Conservation (phyloP, 2,113 vertebrate genomes). For the Lepus timidus region DNA sequence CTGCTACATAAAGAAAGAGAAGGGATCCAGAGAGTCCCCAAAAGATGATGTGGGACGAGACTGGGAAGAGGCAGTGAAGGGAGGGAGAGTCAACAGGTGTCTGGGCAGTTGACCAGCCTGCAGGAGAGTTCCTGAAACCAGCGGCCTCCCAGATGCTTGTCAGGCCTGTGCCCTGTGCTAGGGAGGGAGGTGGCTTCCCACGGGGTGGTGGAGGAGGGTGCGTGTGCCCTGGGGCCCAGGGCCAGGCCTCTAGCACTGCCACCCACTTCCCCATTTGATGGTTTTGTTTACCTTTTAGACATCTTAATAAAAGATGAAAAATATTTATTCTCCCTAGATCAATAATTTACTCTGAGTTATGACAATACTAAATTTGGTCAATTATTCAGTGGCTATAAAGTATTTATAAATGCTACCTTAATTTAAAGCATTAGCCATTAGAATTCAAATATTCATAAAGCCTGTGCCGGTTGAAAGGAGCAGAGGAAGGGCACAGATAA, state of each 20-base stretch:
- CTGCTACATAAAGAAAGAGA: neutral
- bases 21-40: neutral
- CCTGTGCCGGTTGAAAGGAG: slow-evolving; percentile 28
- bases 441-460: slow-evolving; percentile 70
- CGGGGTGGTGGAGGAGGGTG: neutral
- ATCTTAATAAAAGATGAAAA: slow-evolving; percentile 83
- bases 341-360: slow-evolving; percentile 82
- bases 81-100: neutral
- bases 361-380: slow-evolving; percentile 79
- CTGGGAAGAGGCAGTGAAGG: too few relatives aligned
- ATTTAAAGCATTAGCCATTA: slow-evolving; percentile 78
- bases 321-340: slow-evolving; percentile 79
- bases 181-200: neutral
- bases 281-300: slow-evolving; percentile 75
- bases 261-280: neutral
- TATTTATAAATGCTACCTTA: slow-evolving; percentile 83
- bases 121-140: neutral
- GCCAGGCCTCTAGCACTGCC: neutral
- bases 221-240: fast-evolving
- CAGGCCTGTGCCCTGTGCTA: neutral
- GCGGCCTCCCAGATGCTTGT: neutral
- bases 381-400: slow-evolving; percentile 80
- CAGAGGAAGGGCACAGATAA: slow-evolving; percentile 23
- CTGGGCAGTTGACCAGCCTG: too few relatives aligned
- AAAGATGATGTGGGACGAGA: neutral